phyloP scores from a whole-genome alignment of 2,113 vertebrate species.

The Misgurnus anguillicaudatus region DNA sequence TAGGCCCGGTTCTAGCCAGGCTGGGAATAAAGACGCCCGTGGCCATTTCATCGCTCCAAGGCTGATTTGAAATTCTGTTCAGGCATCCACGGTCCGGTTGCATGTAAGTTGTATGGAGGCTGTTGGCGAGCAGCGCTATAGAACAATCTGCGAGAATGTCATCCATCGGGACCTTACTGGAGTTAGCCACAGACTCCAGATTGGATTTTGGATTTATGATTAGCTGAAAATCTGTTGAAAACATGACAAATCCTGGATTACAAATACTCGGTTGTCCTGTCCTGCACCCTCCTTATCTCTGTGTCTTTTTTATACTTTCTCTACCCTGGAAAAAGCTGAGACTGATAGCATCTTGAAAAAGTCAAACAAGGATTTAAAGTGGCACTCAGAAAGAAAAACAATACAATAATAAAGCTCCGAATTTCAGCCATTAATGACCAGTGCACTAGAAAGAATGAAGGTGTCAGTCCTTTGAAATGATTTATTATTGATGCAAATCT shows the following conservation, averaged over 20 bases:
- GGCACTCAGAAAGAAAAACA: conserved; percentile 19
- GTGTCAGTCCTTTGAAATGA: background rate
- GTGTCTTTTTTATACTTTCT: background rate
- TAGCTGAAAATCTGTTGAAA: conserved; percentile 28
- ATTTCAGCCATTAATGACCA: background rate
- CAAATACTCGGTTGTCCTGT: background rate
- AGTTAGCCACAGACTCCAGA: conserved; percentile 40
- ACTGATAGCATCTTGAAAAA: background rate
- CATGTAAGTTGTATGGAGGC: conserved; percentile 40
- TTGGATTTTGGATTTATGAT: conserved; percentile 47
- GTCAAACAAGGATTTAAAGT: conserved; percentile 16
- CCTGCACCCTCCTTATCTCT: background rate
- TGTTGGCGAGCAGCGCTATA: conserved; percentile 28
- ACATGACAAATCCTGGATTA: conserved; percentile 34
- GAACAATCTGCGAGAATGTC: conserved; percentile 48
- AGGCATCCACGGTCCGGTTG: conserved; percentile 11
- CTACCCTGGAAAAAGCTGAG: background rate
- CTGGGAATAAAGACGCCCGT: background rate
- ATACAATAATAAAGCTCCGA: background rate
- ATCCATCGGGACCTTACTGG: conserved; percentile 41
- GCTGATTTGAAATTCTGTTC: conserved; percentile 44
- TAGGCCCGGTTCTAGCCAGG: background rate
- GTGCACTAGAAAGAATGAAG: background rate
- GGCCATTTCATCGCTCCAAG: conserved; percentile 13
- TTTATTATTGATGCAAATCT: conserved; percentile 19